Conservation (phyloP, 2,113 vertebrate genomes). For the Stegostoma tigrinum region DNA sequence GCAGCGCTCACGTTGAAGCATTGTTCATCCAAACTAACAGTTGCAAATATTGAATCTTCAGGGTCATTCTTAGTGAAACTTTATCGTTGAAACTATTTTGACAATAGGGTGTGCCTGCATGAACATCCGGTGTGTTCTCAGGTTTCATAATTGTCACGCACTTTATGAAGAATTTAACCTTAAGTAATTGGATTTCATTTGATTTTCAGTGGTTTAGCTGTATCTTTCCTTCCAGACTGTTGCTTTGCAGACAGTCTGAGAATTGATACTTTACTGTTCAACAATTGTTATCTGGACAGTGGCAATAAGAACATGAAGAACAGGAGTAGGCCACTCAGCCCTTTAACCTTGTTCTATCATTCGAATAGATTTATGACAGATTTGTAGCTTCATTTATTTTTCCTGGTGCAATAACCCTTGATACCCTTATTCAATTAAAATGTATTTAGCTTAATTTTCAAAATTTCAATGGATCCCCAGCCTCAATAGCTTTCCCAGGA, state of each 20-base stretch:
- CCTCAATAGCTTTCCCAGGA: background rate
- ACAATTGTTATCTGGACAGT: background rate
- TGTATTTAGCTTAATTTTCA: background rate
- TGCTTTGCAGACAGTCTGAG: background rate
- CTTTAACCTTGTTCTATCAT: background rate
- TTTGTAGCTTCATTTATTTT: background rate
- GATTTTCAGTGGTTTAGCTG: background rate
- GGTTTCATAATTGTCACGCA: conserved; percentile 2
- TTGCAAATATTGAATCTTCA: conserved; percentile 36
- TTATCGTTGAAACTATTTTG: conserved; percentile 14
- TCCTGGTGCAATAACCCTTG: no score
- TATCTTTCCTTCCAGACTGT: background rate
- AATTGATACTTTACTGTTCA: background rate
- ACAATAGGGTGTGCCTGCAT: conserved; percentile 25
- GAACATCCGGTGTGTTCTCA: conserved; percentile 20
- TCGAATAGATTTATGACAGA: background rate
- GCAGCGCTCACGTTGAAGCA: background rate
- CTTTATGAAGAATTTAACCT: conserved; percentile 25
- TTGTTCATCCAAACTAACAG: conserved; percentile 23
- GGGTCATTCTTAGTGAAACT: conserved; percentile 24
- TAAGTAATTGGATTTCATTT: conserved; percentile 19
- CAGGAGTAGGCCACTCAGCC: background rate
- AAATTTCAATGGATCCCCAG: background rate
- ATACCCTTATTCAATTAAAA: background rate
- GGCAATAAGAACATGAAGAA: background rate